These are phyloP conservation scores for Chelonia mydas DNA, from an alignment of 2,797 vertebrate genomes.

Conservation along the genomic window DNA sequence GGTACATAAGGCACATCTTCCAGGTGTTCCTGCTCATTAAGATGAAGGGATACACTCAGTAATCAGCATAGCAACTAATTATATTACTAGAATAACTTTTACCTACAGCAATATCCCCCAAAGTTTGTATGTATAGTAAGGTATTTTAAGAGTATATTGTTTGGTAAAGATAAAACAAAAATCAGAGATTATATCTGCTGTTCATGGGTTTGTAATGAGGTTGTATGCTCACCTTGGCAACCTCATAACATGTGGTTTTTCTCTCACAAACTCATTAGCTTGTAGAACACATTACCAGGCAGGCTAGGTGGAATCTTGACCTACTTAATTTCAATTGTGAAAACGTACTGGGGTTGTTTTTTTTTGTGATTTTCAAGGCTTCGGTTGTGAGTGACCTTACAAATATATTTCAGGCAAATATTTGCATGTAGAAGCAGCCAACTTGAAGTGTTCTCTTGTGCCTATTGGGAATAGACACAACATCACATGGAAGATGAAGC, in stretches of 20 bases:
- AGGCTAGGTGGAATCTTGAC: constrained; percentile 73
- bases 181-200: constrained; percentile 44
- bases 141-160: constrained; percentile 38
- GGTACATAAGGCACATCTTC: constrained; percentile 33
- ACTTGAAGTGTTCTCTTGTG: constrained; percentile 41
- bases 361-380: constrained; percentile 68
- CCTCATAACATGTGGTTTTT: constrained; percentile 74
- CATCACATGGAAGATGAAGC: constrained; percentile 71
- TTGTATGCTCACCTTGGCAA: constrained; percentile 76
- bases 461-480: constrained; percentile 61
- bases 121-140: constrained; percentile 51
- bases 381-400: constrained; percentile 72
- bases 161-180: constrained; percentile 72
- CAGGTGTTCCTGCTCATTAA: constrained; percentile 74
- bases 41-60: constrained; percentile 63
- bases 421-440: constrained; percentile 52
- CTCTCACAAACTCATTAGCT: constrained; percentile 78
- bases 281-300: constrained; percentile 68
- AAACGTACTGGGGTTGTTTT: constrained; percentile 51
- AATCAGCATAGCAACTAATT: constrained; percentile 66
- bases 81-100: constrained; percentile 47
- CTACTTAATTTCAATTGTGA: constrained; percentile 75
- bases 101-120: constrained; percentile 16
- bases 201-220: constrained; percentile 69
- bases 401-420: constrained; percentile 71